Evolutionary conservation across 2,113 vertebrate species (phyloP), one percentile per base, ranked within the genome.

Genomic region (Chrysochloris asiatica): DNA sequence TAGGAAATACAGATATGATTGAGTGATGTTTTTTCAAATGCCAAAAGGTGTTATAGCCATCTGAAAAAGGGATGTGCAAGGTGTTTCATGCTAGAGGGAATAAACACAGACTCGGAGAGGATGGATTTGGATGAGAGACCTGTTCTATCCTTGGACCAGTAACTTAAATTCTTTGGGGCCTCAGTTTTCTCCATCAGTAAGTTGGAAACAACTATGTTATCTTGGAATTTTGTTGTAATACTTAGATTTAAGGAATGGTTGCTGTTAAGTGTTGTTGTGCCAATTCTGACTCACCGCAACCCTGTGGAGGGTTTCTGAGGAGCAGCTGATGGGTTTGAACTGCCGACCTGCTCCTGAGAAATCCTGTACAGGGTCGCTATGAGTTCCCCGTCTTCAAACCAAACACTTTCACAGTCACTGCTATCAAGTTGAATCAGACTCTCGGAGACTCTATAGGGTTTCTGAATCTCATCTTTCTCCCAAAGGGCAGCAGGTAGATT

Each of bases 31-130:
- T 54, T 78, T 80, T 92, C 84, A 84, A 56, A 81, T 89, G 54
- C 78, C 38, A 61, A 71, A 82, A 86, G 87, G 84, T 83, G 71
- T 59, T 72, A 41, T 28, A 38, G 86, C 47, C 52, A 65, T 33
- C 47, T 45, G 59, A 95, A 84, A 80, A 83, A 67, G 36, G 56
- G 83, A 72, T 48, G 1, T 65, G 43, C 69, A 90, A 87, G 48
- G 86, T 85, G 86, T 43, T 84, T 90, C 63, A 54, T 24, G 33
- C 38, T 6, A 4, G 61, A 71, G 33, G 0, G 16, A 84, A 75
- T 61, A 69, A 88, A 89, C 5, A 88, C 86, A 88, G 69, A 82
- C 56, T 30, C 38, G 21, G 43, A 67, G 50, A 59, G 95, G 81
- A 82, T 73, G 48, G 48, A 3, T 38, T 6, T 28, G 36, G 28